phyloP scores from a whole-genome alignment of 2,113 vertebrate genomes.

The Nerophis ophidion region DNA sequence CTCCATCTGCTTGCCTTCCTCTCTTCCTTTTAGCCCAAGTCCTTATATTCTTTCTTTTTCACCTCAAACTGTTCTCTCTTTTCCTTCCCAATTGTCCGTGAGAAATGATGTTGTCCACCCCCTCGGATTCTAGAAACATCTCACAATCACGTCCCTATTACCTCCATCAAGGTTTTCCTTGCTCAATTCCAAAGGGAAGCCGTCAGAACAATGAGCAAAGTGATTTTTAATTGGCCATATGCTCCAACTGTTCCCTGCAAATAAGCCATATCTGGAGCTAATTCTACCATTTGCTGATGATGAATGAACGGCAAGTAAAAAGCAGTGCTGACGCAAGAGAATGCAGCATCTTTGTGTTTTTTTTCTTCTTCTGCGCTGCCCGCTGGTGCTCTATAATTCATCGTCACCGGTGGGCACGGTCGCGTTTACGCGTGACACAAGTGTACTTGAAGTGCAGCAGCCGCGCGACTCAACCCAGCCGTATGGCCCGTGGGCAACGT shows the following conservation, averaged over 20 bases:
- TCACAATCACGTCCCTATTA: slow-evolving; percentile 8
- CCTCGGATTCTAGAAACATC: slow-evolving; percentile 38
- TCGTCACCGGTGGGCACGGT: slow-evolving; percentile 31
- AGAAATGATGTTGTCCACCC: slow-evolving; percentile 11
- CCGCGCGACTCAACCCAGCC: slow-evolving; percentile 42
- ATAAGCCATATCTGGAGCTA: slow-evolving; percentile 42
- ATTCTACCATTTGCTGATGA: slow-evolving; percentile 42
- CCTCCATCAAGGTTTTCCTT: slow-evolving; percentile 41
- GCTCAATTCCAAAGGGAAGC: slow-evolving; percentile 48
- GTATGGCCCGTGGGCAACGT: slow-evolving; percentile 23
- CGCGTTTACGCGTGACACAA: slow-evolving; percentile 44
- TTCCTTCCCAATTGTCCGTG: slow-evolving; percentile 17
- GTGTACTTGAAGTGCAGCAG: slow-evolving; percentile 39
- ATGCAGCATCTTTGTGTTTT: slow-evolving; percentile 1
- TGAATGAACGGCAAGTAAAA: slow-evolving; percentile 23
- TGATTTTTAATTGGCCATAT: slow-evolving; percentile 73
- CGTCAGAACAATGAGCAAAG: slow-evolving; percentile 57
- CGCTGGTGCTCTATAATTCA: slow-evolving; percentile 58
- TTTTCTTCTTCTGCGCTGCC: slow-evolving; percentile 6
- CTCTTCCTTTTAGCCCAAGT: slow-evolving; percentile 7
- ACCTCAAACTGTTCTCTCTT: slow-evolving; percentile 1
- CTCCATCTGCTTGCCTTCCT: slow-evolving; percentile 48
- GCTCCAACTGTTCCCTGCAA: slow-evolving; percentile 44
- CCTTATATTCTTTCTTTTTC: slow-evolving; percentile 12
- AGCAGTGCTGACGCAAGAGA: slow-evolving; percentile 12